Percentiles rank a stretch among this genome's conserved stretches.
Conservation (phyloP, 2,888 invertebrate genomes). For the Perizoma flavofasciatum region DNA sequence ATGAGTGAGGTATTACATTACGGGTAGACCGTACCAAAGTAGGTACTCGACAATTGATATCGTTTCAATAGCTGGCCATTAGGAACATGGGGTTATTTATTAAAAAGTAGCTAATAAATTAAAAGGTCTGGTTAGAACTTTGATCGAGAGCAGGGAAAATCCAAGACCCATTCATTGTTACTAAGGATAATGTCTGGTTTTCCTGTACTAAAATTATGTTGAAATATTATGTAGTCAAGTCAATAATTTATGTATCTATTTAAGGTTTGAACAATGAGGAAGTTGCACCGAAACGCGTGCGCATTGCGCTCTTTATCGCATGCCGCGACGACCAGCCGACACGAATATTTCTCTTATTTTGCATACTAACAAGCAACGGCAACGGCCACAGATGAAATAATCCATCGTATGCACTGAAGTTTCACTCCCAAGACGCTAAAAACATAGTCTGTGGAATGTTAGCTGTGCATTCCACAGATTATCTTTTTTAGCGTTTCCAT, state of each 20-base stretch:
- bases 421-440: neutral
- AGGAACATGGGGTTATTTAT: no score
- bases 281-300: slow-evolving; percentile 41
- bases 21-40: slow-evolving; percentile 4
- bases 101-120: no score
- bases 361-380: slow-evolving; percentile 73
- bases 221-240: neutral
- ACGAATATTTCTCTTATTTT: slow-evolving; percentile 74
- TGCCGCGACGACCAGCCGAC: slow-evolving; percentile 52
- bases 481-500: no score
- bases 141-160: no score
- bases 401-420: neutral
- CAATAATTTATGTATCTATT: neutral
- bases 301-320: slow-evolving; percentile 58
- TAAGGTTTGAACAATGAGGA: slow-evolving; percentile 39
- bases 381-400: slow-evolving; percentile 10
- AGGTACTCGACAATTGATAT: neutral
- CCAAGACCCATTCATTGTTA: neutral
- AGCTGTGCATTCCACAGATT: no score
- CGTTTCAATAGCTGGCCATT: neutral
- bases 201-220: neutral
- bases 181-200: slow-evolving; percentile 1
- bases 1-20: slow-evolving; percentile 16
- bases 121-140: no score
- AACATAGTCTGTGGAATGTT: neutral